These are phyloP conservation scores for Harpalus rufipes DNA, from an alignment of 2,888 invertebrate species.

Conservation along the genomic window DNA sequence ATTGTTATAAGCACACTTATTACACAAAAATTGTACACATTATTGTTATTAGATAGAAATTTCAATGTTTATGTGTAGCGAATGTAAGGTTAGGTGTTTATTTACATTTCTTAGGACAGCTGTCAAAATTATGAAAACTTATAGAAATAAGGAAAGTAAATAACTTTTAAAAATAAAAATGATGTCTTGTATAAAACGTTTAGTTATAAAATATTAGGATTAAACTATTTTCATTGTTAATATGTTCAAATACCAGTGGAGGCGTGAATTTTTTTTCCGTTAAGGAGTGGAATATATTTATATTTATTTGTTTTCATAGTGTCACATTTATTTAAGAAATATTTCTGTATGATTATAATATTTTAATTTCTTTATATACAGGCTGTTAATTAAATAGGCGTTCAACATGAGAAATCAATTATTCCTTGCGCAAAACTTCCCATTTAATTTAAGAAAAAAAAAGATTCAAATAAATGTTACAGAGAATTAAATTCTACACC, in stretches of 20 bases:
- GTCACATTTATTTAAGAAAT: not conserved
- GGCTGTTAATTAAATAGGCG: too few relatives aligned
- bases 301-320: not conserved
- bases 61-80: not conserved
- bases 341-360: not conserved
- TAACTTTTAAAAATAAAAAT: constrained; percentile 10
- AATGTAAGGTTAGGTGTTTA: constrained; percentile 26
- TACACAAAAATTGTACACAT: not conserved
- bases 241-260: not conserved
- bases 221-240: not conserved
- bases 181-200: not conserved
- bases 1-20: constrained; percentile 8
- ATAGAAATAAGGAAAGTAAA: not conserved
- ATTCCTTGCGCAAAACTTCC: too few relatives aligned
- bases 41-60: not conserved
- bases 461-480: too few relatives aligned
- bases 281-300: not conserved
- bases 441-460: too few relatives aligned
- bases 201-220: not conserved
- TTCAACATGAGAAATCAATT: too few relatives aligned
- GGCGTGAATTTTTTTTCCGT: not conserved
- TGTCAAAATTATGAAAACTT: constrained; percentile 4
- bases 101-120: constrained; percentile 14
- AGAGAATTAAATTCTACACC: too few relatives aligned
- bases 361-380: not conserved